A percentile compares a stretch with the other conserved stretches of the same genome.
Conservation (phyloP, 2,888 invertebrate species). For the Andrena minutula region DNA sequence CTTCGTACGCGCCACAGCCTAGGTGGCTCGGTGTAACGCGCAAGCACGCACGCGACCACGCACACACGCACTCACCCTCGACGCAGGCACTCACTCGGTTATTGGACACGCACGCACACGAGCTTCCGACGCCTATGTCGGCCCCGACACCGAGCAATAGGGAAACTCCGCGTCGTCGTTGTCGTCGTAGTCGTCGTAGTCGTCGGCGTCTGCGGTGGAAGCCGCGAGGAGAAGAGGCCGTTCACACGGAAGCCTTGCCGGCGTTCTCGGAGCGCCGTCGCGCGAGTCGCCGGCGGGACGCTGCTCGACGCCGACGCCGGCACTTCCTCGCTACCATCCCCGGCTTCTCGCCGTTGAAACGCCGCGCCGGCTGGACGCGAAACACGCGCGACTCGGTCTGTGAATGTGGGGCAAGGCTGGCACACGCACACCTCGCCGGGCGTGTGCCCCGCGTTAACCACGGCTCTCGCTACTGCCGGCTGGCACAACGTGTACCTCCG, state of each 20-base stretch:
- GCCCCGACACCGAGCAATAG: neutral
- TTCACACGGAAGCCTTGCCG: conserved; percentile 64
- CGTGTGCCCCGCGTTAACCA: conserved; percentile 81
- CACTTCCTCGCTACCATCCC: conserved; percentile 68
- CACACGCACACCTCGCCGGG: conserved; percentile 62
- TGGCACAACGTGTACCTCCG: conserved; percentile 83
- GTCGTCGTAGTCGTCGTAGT: neutral
- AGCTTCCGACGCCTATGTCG: conserved; percentile 27
- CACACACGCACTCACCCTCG: conserved; percentile 47
- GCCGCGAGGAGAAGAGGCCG: conserved; percentile 39
- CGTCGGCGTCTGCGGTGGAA: conserved; percentile 2
- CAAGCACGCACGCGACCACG: conserved; percentile 22
- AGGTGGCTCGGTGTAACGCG: conserved; percentile 10
- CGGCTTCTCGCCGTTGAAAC: conserved; percentile 25
- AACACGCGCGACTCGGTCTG: conserved; percentile 49
- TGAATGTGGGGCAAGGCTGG: conserved; percentile 63
- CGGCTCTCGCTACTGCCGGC: conserved; percentile 83
- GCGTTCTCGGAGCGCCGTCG: conserved; percentile 64
- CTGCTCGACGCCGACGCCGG: conserved; percentile 70
- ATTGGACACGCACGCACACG: conserved; percentile 40
- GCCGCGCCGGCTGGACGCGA: conserved; percentile 44
- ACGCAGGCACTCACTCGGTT: conserved; percentile 37
- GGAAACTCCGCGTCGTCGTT: neutral
- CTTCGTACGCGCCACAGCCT: conserved; percentile 7
- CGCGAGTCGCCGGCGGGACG: conserved; percentile 68